Conservation (phyloP, 1,140 invertebrate species). For the Drosophila burlai region DNA sequence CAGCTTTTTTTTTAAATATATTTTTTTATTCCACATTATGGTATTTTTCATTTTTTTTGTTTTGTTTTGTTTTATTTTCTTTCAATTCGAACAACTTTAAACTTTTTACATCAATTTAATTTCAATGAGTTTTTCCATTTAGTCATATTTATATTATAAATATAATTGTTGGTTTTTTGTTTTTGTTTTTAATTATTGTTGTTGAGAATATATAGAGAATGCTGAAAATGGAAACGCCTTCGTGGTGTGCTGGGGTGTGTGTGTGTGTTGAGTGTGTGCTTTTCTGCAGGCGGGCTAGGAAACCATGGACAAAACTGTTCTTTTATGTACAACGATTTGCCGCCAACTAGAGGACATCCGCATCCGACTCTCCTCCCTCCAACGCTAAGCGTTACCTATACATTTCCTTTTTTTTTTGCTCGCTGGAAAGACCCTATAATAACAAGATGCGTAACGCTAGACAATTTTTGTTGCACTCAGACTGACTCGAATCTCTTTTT, state of each 20-base stretch:
- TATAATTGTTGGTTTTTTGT: slow-evolving; percentile 25
- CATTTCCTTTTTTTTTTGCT: background rate
- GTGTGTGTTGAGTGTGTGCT: slow-evolving; percentile 4
- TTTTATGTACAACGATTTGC: slow-evolving; percentile 49
- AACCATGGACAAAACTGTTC: slow-evolving; percentile 53
- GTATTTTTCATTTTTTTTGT: slow-evolving; percentile 35
- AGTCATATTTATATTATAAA: slow-evolving; percentile 44
- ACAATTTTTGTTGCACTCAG: no score
- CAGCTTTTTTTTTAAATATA: slow-evolving; percentile 53
- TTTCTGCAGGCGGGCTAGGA: slow-evolving; percentile 25
- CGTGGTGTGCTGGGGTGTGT: background rate
- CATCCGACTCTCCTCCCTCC: background rate
- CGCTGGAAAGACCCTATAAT: background rate
- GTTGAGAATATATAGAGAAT: slow-evolving; percentile 50
- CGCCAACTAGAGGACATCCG: slow-evolving; percentile 11
- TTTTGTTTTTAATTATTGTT: slow-evolving; percentile 42
- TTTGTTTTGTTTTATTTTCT: slow-evolving; percentile 33
- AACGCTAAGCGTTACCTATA: slow-evolving; percentile 6
- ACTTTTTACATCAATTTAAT: slow-evolving; percentile 76
- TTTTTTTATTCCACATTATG: slow-evolving; percentile 39
- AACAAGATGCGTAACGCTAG: background rate
- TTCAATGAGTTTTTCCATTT: slow-evolving; percentile 64
- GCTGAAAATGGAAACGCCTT: slow-evolving; percentile 49
- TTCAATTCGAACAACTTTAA: slow-evolving; percentile 73
- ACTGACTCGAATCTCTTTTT: background rate